Evolutionary conservation across 2,113 vertebrate genomes (phyloP), one percentile per base, ranked within the genome.

Genomic region (Strigops habroptila): DNA sequence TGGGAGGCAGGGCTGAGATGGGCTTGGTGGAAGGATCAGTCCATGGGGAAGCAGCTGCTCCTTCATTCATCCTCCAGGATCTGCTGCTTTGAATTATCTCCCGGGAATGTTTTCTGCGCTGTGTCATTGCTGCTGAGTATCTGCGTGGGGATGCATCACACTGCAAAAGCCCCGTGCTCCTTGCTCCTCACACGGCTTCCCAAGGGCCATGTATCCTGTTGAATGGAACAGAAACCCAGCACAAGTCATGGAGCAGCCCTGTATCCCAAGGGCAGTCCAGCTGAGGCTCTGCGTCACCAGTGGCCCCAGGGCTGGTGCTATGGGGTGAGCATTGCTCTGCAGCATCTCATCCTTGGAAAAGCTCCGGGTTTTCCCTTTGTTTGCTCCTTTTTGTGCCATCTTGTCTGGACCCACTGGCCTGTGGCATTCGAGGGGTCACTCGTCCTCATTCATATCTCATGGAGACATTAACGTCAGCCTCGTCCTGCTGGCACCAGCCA

Each of bases 191-290:
- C 6, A 43, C 0, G 0, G 6, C 18, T 86, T 77, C 76, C 81
- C 18, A 25, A 52, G 55, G 53, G 25, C 16, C 0, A 0, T 2
- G 31, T 3, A 9, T 37, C 27, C 75, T 5, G 0, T 27, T 31
- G 77, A 69, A 67, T 0, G 0, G 41, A 28, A 86, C 27, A 53
- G 33, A 52, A 88, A 24, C 27, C 1, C 8, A 71, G 46, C 11
- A 4, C 12, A 41, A 48, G 15, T 6, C 25, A 3, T 0, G 31
- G 57, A 65, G 12, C 51, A 35, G 74, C 62, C 28, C 51, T 0
- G 1, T 23, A 43, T 23, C 70, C 60, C 7, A 0, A 30, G n/a
- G 3, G 5, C 53, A 31, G 12, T 39, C 33, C 46, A 1, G 0
- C 51, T 7, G 0, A n/a, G 57, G 37, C 35, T 63, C 43, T 14